Percentiles rank a stretch among this genome's conserved stretches.
These are phyloP conservation scores for Serilophus lunatus DNA, from an alignment of 2,113 vertebrate species.

Conservation along the genomic window DNA sequence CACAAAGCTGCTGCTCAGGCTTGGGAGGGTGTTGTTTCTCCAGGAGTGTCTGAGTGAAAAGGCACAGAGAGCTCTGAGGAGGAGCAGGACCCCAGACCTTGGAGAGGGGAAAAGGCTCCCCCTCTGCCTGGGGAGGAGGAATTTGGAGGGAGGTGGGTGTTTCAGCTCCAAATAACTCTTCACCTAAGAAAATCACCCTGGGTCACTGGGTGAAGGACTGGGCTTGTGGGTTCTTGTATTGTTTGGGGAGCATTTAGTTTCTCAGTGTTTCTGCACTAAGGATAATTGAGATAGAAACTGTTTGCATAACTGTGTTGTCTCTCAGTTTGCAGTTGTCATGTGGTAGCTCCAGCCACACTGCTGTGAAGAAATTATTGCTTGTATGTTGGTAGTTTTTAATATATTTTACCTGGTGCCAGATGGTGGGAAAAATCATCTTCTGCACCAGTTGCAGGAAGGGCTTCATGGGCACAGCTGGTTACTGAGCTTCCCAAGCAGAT, in stretches of 20 bases:
- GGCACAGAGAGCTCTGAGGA: neutral
- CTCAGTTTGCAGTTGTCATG: neutral
- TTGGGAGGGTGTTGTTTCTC: neutral
- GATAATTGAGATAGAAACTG: neutral
- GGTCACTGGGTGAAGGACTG: rapidly evolving
- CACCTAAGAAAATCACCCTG: neutral
- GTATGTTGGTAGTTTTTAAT: neutral
- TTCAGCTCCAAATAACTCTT: neutral
- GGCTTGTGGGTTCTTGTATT: neutral
- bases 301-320: neutral
- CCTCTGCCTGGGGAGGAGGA: neutral
- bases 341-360: neutral
- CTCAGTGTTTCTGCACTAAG: neutral
- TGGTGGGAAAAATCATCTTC: neutral
- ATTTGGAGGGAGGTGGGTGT: neutral
- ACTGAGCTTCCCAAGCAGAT: neutral
- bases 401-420: neutral
- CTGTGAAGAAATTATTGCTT: neutral
- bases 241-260: neutral
- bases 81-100: neutral
- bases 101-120: neutral
- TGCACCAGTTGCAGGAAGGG: rapidly evolving
- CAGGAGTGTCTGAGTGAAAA: neutral
- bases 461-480: neutral
- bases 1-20: neutral